Percentiles rank a stretch among this genome's conserved stretches.
These are phyloP conservation scores for Drosophila helvetica DNA, from an alignment of 2,888 invertebrate genomes.

Conservation along the genomic window DNA sequence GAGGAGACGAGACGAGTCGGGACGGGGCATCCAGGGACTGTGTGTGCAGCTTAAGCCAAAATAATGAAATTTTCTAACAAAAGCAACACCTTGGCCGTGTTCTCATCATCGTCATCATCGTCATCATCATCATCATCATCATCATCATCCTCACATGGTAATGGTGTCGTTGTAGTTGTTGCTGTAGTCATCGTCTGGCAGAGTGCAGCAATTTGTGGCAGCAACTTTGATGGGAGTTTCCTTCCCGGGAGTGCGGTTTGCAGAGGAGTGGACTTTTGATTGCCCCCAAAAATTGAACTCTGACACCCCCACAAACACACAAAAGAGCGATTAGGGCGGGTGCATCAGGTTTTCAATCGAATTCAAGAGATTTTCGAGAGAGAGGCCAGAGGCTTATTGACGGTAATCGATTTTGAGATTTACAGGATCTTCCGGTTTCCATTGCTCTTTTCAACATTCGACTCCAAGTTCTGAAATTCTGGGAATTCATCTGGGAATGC, in stretches of 20 bases:
- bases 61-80: slow-evolving; percentile 77
- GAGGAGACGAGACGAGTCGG: neutral
- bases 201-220: slow-evolving; percentile 65
- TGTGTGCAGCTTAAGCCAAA: slow-evolving; percentile 70
- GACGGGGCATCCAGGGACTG: slow-evolving; percentile 1
- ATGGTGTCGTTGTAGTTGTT: slow-evolving; percentile 1
- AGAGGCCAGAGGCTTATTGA: too few relatives aligned
- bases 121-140: slow-evolving; percentile 25
- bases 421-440: too few relatives aligned
- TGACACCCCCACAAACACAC: neutral
- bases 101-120: slow-evolving; percentile 39
- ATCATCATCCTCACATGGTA: too few relatives aligned
- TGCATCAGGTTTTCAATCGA: too few relatives aligned
- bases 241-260: neutral
- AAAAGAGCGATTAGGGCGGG: too few relatives aligned
- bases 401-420: too few relatives aligned
- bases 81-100: slow-evolving; percentile 68
- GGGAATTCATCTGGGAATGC: too few relatives aligned
- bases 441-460: too few relatives aligned
- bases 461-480: too few relatives aligned
- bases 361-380: too few relatives aligned
- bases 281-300: slow-evolving; percentile 7
- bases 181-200: slow-evolving; percentile 52
- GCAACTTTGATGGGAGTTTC: slow-evolving; percentile 37
- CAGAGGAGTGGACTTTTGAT: slow-evolving; percentile 18